phyloP scores from a whole-genome alignment of 2,797 vertebrate genomes.

The Thaleichthys pacificus region DNA sequence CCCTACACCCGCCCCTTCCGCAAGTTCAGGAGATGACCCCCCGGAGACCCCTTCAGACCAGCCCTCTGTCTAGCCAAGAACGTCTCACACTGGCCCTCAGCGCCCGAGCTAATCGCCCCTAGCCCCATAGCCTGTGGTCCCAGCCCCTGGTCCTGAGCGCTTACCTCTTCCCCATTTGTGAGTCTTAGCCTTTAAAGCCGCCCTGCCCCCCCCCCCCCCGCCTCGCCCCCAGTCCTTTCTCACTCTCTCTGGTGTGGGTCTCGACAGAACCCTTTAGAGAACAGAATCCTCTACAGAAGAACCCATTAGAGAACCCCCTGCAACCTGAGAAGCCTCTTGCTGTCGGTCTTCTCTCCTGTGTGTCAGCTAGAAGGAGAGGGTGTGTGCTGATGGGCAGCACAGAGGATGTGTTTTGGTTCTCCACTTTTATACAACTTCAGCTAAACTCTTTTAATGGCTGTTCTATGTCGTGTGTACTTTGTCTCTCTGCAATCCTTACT shows the following conservation, averaged over 20 bases:
- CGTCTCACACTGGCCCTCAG: background rate
- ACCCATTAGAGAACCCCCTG: no score
- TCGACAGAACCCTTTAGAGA: background rate
- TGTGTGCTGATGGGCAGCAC: background rate
- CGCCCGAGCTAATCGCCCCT: no score
- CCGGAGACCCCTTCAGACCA: background rate
- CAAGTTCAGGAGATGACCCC: constrained; percentile 78
- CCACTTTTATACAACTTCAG: constrained; percentile 43
- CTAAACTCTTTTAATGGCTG: constrained; percentile 39
- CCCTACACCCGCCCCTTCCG: constrained; percentile 68
- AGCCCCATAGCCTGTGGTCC: background rate
- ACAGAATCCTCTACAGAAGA: no score
- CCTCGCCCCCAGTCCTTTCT: background rate
- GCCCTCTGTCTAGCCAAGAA: background rate
- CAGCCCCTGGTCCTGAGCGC: background rate
- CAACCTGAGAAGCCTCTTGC: background rate
- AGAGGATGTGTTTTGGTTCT: constrained; percentile 18
- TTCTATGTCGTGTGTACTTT: constrained; percentile 18
- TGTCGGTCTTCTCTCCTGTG: constrained; percentile 19
- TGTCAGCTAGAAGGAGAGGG: background rate
- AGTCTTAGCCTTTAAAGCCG: background rate
- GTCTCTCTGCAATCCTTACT: constrained; percentile 10
- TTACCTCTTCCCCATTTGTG: background rate
- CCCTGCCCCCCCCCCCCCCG: no score
- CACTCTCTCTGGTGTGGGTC: background rate